phyloP scores from a whole-genome alignment of 2,113 vertebrate species.

The Odocoileus virginianus region DNA sequence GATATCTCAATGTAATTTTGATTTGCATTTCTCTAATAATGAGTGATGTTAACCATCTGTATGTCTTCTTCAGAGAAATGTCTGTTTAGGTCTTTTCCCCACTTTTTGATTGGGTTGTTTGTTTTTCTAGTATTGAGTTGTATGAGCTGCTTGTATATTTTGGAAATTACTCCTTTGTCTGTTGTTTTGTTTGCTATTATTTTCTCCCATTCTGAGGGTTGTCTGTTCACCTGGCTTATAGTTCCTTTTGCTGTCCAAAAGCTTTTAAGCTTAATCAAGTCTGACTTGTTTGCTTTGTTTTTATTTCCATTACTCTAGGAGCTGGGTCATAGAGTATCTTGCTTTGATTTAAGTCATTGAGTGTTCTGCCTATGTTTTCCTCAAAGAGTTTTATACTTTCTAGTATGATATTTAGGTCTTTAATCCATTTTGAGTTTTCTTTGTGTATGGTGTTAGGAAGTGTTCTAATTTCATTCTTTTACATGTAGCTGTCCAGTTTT shows the following conservation, averaged over 20 bases:
- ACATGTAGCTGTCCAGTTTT: not conserved
- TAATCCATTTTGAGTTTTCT: not conserved
- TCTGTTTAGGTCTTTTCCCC: not conserved
- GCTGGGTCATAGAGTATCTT: not conserved
- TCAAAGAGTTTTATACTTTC: not conserved
- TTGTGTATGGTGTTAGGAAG: not conserved
- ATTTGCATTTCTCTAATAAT: not conserved
- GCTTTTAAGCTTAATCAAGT: not conserved
- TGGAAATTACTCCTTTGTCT: not conserved
- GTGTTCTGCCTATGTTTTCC: not conserved
- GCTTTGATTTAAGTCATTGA: not conserved
- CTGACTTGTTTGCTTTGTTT: not conserved
- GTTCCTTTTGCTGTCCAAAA: not conserved
- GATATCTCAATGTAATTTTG: not conserved
- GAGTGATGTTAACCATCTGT: not conserved
- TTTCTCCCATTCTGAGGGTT: not conserved
- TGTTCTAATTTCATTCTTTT: not conserved
- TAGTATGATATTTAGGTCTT: accelerated
- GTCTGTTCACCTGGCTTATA: not conserved
- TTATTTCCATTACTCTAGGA: not conserved
- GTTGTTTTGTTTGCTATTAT: not conserved
- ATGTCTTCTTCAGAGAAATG: not conserved
- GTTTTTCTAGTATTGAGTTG: not conserved
- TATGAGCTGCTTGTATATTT: not conserved
- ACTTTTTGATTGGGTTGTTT: not conserved